Conservation (phyloP, 1,140 invertebrate genomes). For the Plectus sambesii region DNA sequence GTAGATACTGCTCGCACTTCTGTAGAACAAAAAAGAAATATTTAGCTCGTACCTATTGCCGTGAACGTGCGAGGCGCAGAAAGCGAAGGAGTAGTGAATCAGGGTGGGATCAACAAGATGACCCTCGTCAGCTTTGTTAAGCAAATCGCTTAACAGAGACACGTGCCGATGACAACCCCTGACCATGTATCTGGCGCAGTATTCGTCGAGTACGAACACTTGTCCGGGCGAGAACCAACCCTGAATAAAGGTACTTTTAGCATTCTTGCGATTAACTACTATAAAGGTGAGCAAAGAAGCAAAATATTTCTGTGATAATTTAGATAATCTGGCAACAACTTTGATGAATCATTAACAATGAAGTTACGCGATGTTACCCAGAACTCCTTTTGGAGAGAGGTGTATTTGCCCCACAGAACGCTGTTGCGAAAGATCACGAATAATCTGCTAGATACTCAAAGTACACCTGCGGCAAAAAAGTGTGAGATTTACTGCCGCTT, state of each 20-base stretch:
- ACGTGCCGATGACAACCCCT: conserved; percentile 89
- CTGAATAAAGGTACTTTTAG: conserved; percentile 48
- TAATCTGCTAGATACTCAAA: conserved; percentile 10
- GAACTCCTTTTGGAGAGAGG: conserved; percentile 1
- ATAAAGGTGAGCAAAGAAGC: conserved; percentile 5
- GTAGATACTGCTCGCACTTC: neutral
- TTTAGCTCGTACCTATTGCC: conserved; percentile 66
- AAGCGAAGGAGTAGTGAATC: conserved; percentile 96
- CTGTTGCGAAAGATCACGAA: neutral
- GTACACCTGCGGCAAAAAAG: neutral
- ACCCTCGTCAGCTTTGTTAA: conserved; percentile 86
- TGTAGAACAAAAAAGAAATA: neutral
- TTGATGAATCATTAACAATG: no score
- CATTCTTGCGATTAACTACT: neutral
- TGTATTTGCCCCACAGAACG: conserved; percentile 13
- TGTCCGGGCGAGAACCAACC: conserved; percentile 99
- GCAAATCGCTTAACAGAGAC: conserved; percentile 83
- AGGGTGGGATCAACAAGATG: conserved; percentile 93
- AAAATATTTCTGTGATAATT: no score
- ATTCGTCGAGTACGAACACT: conserved; percentile 95
- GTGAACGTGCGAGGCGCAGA: conserved; percentile 95
- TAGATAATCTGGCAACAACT: no score
- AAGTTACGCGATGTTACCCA: no score
- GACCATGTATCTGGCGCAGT: conserved; percentile 91
- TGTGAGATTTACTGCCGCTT: neutral